Evolutionary conservation across 2,888 invertebrate genomes (phyloP).

Genomic region (Leucania comma): DNA sequence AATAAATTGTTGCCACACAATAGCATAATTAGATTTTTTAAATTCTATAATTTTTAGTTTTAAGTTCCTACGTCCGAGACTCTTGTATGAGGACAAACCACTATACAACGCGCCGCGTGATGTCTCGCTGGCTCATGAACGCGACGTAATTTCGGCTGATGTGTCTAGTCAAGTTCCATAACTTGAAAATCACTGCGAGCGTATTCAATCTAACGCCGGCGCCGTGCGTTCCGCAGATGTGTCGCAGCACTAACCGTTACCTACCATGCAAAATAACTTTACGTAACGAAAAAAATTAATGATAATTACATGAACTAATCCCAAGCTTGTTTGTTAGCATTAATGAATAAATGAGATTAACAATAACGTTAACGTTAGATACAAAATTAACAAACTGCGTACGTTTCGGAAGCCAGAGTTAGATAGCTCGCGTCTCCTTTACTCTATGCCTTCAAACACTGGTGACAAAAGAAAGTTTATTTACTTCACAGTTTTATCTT

Average conservation of each 20-base stretch:
- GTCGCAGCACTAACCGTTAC: background rate
- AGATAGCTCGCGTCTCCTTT: slow-evolving; percentile 84
- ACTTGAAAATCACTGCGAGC: too few species aligned
- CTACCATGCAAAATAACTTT: slow-evolving; percentile 38
- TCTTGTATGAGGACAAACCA: too few species aligned
- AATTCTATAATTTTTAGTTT: too few species aligned
- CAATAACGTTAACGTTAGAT: slow-evolving; percentile 72
- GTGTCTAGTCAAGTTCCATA: too few species aligned
- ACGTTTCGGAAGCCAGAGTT: slow-evolving; percentile 86
- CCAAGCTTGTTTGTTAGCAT: slow-evolving; percentile 61
- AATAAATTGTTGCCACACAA: too few species aligned
- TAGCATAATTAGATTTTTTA: too few species aligned
- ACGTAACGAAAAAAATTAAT: slow-evolving; percentile 13
- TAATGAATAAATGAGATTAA: slow-evolving; percentile 56
- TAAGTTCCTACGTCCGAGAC: too few species aligned
- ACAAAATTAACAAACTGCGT: slow-evolving; percentile 85
- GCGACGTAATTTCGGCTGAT: too few species aligned
- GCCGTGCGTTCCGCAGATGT: too few species aligned
- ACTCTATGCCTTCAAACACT: slow-evolving; percentile 86
- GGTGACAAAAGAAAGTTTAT: slow-evolving; percentile 84
- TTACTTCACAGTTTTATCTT: slow-evolving; percentile 50
- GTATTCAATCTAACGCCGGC: too few species aligned
- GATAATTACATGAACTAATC: slow-evolving; percentile 11
- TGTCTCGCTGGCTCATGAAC: too few species aligned
- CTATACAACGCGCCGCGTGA: too few species aligned